Conservation (phyloP, 2,113 vertebrate genomes). For the Damaliscus lunatus region DNA sequence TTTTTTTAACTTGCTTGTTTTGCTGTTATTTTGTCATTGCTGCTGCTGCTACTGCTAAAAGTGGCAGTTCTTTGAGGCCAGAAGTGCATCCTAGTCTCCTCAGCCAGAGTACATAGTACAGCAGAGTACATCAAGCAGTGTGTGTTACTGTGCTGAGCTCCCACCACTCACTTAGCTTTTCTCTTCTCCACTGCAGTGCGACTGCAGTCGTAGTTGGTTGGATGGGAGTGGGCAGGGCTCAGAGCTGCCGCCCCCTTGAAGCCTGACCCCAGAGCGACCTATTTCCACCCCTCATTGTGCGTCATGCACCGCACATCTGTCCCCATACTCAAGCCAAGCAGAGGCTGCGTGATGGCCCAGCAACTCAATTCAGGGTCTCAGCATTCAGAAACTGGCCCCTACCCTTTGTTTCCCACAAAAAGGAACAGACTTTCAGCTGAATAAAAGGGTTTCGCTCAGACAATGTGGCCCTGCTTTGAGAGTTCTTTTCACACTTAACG, state of each 20-base stretch:
- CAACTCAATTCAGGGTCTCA: neutral
- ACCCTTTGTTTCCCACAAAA: slow-evolving; percentile 25
- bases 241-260: neutral
- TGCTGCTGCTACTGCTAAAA: neutral
- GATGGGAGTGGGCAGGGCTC: neutral
- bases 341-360: neutral
- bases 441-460: neutral
- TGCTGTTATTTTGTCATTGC: neutral
- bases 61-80: neutral
- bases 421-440: neutral
- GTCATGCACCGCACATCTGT: neutral
- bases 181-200: neutral
- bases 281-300: neutral
- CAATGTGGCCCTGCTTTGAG: neutral
- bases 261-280: neutral
- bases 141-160: neutral
- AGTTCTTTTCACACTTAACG: neutral
- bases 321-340: neutral
- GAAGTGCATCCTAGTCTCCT: neutral
- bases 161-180: neutral
- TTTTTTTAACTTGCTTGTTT: neutral
- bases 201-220: neutral
- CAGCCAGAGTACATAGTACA: neutral
- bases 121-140: neutral
- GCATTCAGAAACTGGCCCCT: neutral